Base-by-base conservation (phyloP, 2,113 vertebrate genomes). In the Solea solea region DNA sequence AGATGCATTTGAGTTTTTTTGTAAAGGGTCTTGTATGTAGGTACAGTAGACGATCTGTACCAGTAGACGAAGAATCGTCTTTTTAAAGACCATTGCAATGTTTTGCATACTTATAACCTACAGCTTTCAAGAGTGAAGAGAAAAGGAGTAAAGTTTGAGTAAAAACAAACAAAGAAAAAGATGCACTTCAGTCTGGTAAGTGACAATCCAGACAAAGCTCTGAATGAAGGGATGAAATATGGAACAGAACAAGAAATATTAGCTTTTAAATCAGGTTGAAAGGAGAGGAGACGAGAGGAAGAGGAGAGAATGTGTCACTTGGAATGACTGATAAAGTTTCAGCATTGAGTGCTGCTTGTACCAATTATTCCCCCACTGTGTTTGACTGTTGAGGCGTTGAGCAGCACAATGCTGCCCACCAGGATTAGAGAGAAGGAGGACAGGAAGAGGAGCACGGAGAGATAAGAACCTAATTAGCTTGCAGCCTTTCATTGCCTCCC, bases 381-480 rank as follows among this genome's bases (percentile, higher is more conserved):
- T 88, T 59, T 79, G 82, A 78, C 88, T 88, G 88, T 66, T 64
- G 87, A 91, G 76, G 88, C 85, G 58, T 87, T 74, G 82, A 86
- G 76, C 77, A 49, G 86, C 85, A 82, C 77, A 75, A 83, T 69
- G 71, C 81, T 89, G 85, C 88, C 79, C 83, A 69, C 61, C 68
- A 85, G 84, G 85, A 90, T 92, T 92, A 89, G 78, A 88, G 84
- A 87, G 78, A 82, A 83, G 81, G 82, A 84, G 75, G 81, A 86
- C 71, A 71, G 86, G 72, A 86, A 78, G 81, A 81, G 85, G 80
- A 88, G 81, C 79, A 48, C 28, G 59, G 55, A 79, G 66, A 85
- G 90, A 92, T 92, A 93, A 93, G 85, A 85, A 90, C 78, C 90
- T 90, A 91, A 93, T 93, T 93, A 91, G 83, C 85, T 76, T 12